Conservation (phyloP, 2,113 vertebrate genomes). For the Tetrao urogallus region DNA sequence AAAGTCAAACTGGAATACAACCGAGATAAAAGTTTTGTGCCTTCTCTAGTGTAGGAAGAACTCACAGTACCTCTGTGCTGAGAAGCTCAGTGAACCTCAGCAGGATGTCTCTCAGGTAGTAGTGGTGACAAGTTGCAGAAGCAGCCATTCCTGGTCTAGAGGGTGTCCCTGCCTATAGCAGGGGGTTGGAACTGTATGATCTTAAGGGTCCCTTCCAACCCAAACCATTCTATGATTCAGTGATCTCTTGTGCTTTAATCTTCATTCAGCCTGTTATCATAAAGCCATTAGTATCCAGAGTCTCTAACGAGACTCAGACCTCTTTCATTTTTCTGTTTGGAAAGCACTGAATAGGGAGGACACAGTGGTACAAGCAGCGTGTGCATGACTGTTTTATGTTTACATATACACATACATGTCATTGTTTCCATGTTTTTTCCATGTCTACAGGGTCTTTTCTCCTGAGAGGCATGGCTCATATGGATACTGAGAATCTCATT, state of each 20-base stretch:
- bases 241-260: background rate
- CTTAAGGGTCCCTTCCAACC: too few relatives aligned
- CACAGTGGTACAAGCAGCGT: background rate
- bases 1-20: background rate
- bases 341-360: background rate
- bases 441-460: background rate
- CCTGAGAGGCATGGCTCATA: background rate
- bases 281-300: background rate
- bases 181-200: too few relatives aligned
- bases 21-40: background rate
- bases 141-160: background rate
- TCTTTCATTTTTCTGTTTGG: background rate
- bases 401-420: fast-evolving
- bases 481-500: background rate
- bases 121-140: too few relatives aligned
- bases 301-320: background rate
- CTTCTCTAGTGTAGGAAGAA: background rate
- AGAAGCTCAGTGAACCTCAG: background rate
- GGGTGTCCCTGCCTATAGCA: too few relatives aligned
- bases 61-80: fast-evolving
- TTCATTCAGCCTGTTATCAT: background rate
- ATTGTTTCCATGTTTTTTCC: background rate
- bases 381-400: fast-evolving
- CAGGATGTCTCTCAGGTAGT: background rate
- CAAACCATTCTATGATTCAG: too few relatives aligned